Evolutionary conservation across 2,113 vertebrate species (phyloP), one percentile per base, ranked within the genome.

Genomic region (Gavia stellata): DNA sequence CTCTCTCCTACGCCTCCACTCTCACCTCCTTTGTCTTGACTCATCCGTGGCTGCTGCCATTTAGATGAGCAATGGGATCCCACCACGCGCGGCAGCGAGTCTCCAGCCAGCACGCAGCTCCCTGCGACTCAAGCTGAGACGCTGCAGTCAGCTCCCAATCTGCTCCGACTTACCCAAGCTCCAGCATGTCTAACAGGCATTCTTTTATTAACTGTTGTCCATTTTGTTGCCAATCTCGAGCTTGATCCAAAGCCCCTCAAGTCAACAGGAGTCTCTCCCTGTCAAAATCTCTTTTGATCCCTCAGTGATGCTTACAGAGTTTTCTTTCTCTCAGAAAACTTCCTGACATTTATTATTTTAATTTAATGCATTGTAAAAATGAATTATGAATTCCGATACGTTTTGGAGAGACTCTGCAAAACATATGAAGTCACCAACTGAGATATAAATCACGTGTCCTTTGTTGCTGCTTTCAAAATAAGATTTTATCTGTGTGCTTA

Each of bases 301-400:
- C n/a, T 44, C 72, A 29, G 26, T 2, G 1, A 44, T 72, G 31
- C 56, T 88, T 47, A 56, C 7, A 58, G 61, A 63, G 53, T 71
- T 71, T 81, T 63, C 49, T 25, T 92, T n/a, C 61, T 81, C 77
- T 56, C 29, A 52, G 25, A 88, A 92, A 92, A 52, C 78, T 7
- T 59, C 81, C 70, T 66, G 70, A 52, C 72, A 45, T 92, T 83
- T 81, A 89, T 86, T 85, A 78, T 90, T 93, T 93, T 81, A 72
- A 83, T 93, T 75, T 91, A 88, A 84, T 62, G 50, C 42, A n/a
- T 81, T 95, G 55, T 92, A 94, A 96, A 96, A 94, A 45, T 91
- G 58, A 97, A 72, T 92, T 78, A 97, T 52, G 63, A 71, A 85
- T 94, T 88, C 81, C 29, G 21, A 80, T 78, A 45, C 34, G 16